A percentile compares a stretch with the other conserved stretches of the same genome.
Conservation (phyloP, 2,113 vertebrate genomes). For the Panurus biarmicus region DNA sequence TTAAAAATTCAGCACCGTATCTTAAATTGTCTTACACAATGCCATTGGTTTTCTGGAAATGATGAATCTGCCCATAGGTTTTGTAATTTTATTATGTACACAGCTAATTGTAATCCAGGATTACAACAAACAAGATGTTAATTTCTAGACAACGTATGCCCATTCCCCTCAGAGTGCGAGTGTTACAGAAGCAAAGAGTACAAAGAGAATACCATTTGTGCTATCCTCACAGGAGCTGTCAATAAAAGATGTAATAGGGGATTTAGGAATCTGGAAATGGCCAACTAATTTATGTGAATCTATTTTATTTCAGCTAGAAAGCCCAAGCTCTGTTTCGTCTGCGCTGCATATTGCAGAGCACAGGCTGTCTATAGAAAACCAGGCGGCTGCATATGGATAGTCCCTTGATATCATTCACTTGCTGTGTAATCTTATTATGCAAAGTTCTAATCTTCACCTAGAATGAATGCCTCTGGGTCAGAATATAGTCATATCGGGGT, state of each 20-base stretch:
- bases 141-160: slow-evolving; percentile 81
- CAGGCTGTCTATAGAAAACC: slow-evolving; percentile 87
- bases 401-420: slow-evolving; percentile 99
- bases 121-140: slow-evolving; percentile 85
- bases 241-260: slow-evolving; percentile 88
- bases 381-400: slow-evolving; percentile 97
- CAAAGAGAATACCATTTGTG: slow-evolving; percentile 74
- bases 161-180: slow-evolving; percentile 70
- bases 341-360: slow-evolving; percentile 75
- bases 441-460: slow-evolving; percentile 99
- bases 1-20: slow-evolving; percentile 39
- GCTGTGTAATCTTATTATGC: slow-evolving; percentile 99
- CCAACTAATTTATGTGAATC: slow-evolving; percentile 88
- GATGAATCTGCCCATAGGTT: slow-evolving; percentile 68
- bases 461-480: slow-evolving; percentile 90
- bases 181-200: slow-evolving; percentile 69
- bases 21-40: slow-evolving; percentile 50
- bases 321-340: slow-evolving; percentile 73
- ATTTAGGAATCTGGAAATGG: slow-evolving; percentile 86
- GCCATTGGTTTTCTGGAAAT: slow-evolving; percentile 51
- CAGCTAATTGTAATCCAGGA: slow-evolving; percentile 88
- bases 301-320: slow-evolving; percentile 85
- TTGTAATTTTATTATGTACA: slow-evolving; percentile 82
- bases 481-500: slow-evolving; percentile 93
- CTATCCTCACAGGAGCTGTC: slow-evolving; percentile 79